Percentiles rank a stretch among this genome's conserved stretches.
phyloP scores from a whole-genome alignment of 2,113 vertebrate species.

The Gymnobelideus leadbeateri region DNA sequence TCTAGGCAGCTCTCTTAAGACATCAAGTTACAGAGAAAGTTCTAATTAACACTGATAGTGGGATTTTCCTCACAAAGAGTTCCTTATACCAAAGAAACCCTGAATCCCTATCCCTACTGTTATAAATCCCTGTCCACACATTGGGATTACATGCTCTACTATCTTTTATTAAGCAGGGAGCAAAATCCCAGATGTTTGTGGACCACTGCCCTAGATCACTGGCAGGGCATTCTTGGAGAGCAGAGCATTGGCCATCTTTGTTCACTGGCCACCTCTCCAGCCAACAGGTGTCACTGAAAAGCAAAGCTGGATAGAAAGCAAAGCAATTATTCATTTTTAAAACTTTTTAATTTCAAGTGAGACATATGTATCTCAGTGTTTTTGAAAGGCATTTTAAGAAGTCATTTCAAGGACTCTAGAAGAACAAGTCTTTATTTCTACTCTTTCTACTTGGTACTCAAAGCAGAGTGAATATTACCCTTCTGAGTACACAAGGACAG shows the following conservation, averaged over 20 bases:
- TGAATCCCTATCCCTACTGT: too few species aligned
- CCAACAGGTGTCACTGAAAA: not conserved
- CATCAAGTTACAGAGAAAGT: not conserved
- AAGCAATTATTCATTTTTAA: slow-evolving; percentile 63
- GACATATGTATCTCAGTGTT: slow-evolving; percentile 64
- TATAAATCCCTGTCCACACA: not conserved
- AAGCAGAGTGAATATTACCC: slow-evolving; percentile 65
- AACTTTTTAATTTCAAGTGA: slow-evolving; percentile 66
- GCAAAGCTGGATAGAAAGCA: slow-evolving; percentile 52
- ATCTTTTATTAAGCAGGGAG: not conserved
- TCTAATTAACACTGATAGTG: not conserved
- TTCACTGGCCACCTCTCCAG: not conserved
- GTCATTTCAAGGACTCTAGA: slow-evolving; percentile 67
- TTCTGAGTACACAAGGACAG: slow-evolving; percentile 64
- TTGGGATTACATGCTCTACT: not conserved
- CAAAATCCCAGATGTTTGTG: not conserved
- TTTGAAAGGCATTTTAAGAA: slow-evolving; percentile 55
- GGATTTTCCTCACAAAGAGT: not conserved
- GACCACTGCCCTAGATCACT: not conserved
- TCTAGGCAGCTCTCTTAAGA: not conserved
- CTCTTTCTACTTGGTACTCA: slow-evolving; percentile 54
- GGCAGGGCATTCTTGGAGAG: not conserved
- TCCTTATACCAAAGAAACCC: too few species aligned
- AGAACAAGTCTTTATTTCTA: slow-evolving; percentile 61
- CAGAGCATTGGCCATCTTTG: not conserved